phyloP scores from a whole-genome alignment of 2,797 vertebrate species.

The Trachops cirrhosus region DNA sequence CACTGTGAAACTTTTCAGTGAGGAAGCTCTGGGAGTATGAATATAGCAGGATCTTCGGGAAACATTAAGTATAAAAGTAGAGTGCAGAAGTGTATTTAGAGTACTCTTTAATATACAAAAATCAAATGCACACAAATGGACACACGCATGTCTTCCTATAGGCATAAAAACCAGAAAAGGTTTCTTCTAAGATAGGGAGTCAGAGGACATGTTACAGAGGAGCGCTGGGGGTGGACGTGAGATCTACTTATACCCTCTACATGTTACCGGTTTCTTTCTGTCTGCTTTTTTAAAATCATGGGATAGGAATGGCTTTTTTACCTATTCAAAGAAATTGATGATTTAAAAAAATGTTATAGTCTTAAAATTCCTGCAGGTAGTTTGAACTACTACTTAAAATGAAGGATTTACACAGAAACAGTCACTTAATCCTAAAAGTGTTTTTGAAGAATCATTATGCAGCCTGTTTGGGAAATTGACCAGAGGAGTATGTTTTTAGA shows the following conservation, averaged over 20 bases:
- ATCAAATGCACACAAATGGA: neutral
- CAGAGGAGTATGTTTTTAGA: neutral
- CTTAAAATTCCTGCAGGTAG: neutral
- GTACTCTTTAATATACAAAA: neutral
- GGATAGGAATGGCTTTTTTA: neutral
- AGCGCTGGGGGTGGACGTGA: neutral
- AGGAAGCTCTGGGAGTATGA: neutral
- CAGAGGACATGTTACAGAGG: neutral
- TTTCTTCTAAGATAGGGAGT: neutral
- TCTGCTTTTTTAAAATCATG: neutral
- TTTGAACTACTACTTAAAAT: neutral
- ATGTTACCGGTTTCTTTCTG: neutral
- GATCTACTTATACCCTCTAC: neutral
- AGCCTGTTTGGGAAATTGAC: neutral
- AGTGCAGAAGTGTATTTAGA: neutral
- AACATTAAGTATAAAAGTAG: neutral
- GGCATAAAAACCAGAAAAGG: neutral
- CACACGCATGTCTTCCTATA: neutral
- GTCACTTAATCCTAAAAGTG: neutral
- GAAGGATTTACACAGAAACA: neutral
- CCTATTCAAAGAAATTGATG: neutral
- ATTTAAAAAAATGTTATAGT: neutral
- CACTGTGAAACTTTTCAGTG: neutral
- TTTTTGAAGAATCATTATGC: neutral
- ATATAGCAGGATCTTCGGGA: neutral